A percentile compares a stretch with the other conserved stretches of the same genome.
These are phyloP conservation scores for Dermatophagoides farinae DNA, from an alignment of 1,140 invertebrate genomes.

Conservation along the genomic window DNA sequence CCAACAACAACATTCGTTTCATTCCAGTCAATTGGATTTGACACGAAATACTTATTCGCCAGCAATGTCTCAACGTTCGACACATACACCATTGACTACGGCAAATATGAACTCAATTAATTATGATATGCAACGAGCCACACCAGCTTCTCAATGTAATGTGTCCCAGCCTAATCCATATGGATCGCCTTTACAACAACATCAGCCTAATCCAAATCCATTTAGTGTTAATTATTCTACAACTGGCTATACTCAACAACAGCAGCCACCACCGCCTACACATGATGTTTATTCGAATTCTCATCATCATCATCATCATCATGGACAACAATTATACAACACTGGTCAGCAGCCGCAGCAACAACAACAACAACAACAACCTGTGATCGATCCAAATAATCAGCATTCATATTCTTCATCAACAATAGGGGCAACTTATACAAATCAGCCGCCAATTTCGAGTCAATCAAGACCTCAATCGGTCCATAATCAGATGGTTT, in stretches of 20 bases:
- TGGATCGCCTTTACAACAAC: too few species aligned
- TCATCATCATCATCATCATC: not conserved
- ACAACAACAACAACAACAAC: not conserved
- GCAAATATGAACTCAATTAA: not conserved
- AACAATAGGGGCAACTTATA: not conserved
- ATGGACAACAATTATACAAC: not conserved
- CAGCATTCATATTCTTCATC: not conserved
- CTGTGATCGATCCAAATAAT: not conserved
- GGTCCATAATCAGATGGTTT: slow-evolving; percentile 7
- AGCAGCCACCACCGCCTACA: not conserved
- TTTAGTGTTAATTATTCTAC: too few species aligned
- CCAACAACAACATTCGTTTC: too few species aligned
- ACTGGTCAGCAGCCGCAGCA: not conserved
- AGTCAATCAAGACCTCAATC: not conserved
- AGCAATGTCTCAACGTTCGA: slow-evolving; percentile 2
- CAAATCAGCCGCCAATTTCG: not conserved
- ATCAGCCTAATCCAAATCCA: too few species aligned
- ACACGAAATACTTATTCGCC: slow-evolving; percentile 2
- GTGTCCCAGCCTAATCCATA: too few species aligned
- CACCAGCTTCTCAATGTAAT: too few species aligned
- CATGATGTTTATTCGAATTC: not conserved
- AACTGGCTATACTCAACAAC: not conserved
- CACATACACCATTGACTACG: not conserved
- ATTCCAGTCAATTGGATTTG: not conserved
- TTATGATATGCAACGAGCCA: too few species aligned